Evolutionary conservation across 2,888 invertebrate genomes (phyloP).

Genomic region (Carpatolechia fugitivella): DNA sequence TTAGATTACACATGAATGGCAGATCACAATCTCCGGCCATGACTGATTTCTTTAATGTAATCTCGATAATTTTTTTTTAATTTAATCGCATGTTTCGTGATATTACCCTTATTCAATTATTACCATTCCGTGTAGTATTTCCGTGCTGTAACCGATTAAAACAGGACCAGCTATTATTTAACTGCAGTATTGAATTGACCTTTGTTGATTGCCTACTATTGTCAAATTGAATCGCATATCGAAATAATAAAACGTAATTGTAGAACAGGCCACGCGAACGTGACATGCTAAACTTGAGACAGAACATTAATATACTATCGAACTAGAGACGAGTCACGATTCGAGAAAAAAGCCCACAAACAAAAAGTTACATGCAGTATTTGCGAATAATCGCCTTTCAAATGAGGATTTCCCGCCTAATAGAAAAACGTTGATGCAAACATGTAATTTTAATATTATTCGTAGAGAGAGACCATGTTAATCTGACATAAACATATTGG

Average conservation of each 20-base stretch:
- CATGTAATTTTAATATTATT: slow-evolving; percentile 13
- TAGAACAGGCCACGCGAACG: slow-evolving; percentile 11
- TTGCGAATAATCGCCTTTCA: slow-evolving; percentile 3
- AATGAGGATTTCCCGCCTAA: slow-evolving; percentile 22
- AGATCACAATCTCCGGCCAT: slow-evolving; percentile 30
- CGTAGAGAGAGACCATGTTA: slow-evolving; percentile 1
- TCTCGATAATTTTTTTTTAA: slow-evolving; percentile 22
- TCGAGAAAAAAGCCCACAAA: slow-evolving; percentile 15
- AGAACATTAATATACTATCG: slow-evolving; percentile 11
- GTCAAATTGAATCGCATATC: slow-evolving; percentile 17
- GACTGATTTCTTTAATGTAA: slow-evolving; percentile 32
- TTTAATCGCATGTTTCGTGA: slow-evolving; percentile 25
- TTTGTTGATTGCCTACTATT: slow-evolving; percentile 21
- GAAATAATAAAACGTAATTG: slow-evolving; percentile 8
- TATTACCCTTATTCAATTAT: slow-evolving; percentile 3
- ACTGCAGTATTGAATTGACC: slow-evolving; percentile 23
- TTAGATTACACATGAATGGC: slow-evolving; percentile 26
- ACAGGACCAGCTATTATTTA: slow-evolving; percentile 27
- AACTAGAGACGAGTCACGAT: slow-evolving; percentile 25
- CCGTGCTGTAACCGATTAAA: slow-evolving; percentile 36
- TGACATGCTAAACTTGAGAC: slow-evolving; percentile 18
- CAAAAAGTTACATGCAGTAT: slow-evolving; percentile 23
- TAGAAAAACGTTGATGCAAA: slow-evolving; percentile 20
- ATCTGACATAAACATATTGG: slow-evolving; percentile 19
- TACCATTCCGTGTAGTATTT: slow-evolving; percentile 28